phyloP scores from a whole-genome alignment of 2,888 invertebrate species.

The Lacanobia wlatinum region DNA sequence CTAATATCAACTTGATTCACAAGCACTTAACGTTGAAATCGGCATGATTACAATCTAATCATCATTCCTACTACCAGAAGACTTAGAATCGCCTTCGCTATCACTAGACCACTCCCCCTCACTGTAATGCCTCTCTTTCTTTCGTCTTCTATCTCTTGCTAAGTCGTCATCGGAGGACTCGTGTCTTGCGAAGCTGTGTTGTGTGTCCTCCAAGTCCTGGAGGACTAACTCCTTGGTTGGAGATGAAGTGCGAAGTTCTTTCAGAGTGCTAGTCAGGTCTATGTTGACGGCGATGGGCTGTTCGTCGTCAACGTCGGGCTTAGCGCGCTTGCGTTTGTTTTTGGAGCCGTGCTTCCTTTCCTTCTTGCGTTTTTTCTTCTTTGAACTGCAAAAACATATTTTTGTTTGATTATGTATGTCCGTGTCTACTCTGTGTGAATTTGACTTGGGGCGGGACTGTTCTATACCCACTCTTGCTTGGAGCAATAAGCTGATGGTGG shows the following conservation, averaged over 20 bases:
- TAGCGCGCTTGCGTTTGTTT: constrained; percentile 76
- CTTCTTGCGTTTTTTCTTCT: constrained; percentile 84
- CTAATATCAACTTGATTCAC: constrained; percentile 24
- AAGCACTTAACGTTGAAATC: background rate
- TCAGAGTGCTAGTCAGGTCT: constrained; percentile 81
- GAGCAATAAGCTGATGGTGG: too few species aligned
- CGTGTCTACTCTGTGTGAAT: too few species aligned
- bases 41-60: constrained; percentile 43
- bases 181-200: constrained; percentile 49
- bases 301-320: constrained; percentile 68
- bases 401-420: background rate
- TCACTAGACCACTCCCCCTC: constrained; percentile 89
- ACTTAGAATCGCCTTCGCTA: constrained; percentile 79
- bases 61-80: constrained; percentile 64
- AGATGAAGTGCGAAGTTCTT: constrained; percentile 80
- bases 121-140: constrained; percentile 82
- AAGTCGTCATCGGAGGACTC: constrained; percentile 74
- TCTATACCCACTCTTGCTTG: too few species aligned
- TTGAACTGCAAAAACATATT: constrained; percentile 70
- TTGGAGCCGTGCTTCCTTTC: constrained; percentile 82
- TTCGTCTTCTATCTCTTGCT: constrained; percentile 68
- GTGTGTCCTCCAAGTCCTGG: constrained; percentile 66
- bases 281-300: constrained; percentile 75
- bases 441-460: too few species aligned
- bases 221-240: constrained; percentile 81